These are phyloP conservation scores for Brachionus calyciflorus DNA, from an alignment of 1,140 invertebrate species.

Conservation along the genomic window DNA sequence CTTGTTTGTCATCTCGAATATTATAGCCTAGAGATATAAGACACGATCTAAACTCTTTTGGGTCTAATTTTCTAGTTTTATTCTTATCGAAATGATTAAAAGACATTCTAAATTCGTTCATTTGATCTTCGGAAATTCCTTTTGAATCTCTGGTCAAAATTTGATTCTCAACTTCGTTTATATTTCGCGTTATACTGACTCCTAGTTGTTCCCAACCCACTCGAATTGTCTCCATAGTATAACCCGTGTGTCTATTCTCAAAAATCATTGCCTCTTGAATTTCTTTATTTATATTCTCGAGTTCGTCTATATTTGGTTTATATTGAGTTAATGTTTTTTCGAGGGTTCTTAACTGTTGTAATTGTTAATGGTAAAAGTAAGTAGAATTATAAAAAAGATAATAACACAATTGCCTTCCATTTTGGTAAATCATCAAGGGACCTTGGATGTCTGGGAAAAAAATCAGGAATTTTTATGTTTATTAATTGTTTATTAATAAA, in stretches of 20 bases:
- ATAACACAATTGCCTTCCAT: too few species aligned
- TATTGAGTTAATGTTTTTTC: slow-evolving; percentile 89
- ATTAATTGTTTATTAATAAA: too few species aligned
- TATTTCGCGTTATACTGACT: slow-evolving; percentile 95
- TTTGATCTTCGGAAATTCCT: slow-evolving; percentile 87
- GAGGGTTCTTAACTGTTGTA: slow-evolving; percentile 87
- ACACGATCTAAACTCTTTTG: slow-evolving; percentile 97
- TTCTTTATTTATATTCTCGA: slow-evolving; percentile 91
- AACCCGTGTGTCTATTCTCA: slow-evolving; percentile 95
- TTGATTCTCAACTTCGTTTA: slow-evolving; percentile 96
- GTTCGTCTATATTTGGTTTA: slow-evolving; percentile 93
- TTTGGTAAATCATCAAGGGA: too few species aligned
- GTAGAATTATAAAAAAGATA: too few species aligned
- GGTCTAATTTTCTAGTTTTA: slow-evolving; percentile 82
- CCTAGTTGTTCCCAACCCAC: slow-evolving; percentile 98
- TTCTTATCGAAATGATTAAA: slow-evolving; percentile 99
- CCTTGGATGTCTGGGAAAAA: too few species aligned
- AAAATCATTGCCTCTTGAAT: slow-evolving; percentile 97
- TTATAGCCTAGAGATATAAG: slow-evolving; percentile 94
- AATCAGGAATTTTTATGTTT: too few species aligned
- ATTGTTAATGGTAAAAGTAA: too few species aligned
- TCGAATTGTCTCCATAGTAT: slow-evolving; percentile 98
- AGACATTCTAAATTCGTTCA: slow-evolving; percentile 94
- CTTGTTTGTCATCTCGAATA: slow-evolving; percentile 93
- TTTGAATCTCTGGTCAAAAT: slow-evolving; percentile 89